Evolutionary conservation across 2,888 invertebrate genomes (phyloP), one percentile per base, ranked within the genome.

Genomic region (Lypha dubia): DNA sequence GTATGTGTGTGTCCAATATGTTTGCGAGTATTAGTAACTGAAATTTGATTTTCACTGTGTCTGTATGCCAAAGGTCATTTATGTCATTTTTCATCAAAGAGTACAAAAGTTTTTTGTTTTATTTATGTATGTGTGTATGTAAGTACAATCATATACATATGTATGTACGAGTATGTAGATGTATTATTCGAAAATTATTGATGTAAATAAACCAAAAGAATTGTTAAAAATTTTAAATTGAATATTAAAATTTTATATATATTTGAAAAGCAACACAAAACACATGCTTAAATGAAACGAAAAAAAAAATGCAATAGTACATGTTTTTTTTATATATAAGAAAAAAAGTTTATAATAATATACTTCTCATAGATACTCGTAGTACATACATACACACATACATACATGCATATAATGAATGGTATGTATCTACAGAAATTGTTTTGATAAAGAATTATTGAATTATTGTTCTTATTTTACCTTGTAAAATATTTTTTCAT

Each of bases 401-500:
- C 9, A 1, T 46, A 20, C 7, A 8, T 20, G 5, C 9, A 17
- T 38, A 41, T 24, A 62, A 41, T 41, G 15, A 7, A 11, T 41
- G n/a, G 22, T 67, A 51, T n/a, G n/a, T n/a, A 51, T 68, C 8
- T 53, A 68, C n/a, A 60, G 11, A 38, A 1, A n/a, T n/a, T n/a
- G n/a, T n/a, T n/a, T n/a, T n/a, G n/a, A n/a, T 28, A 51, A 46
- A 67, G 38, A 58, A 49, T 67, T 67, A 67, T 60, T 58, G 49
- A 67, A 67, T 76, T n/a, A n/a, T n/a, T 76, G 67, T 76, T 67
- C 58, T 76, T 67, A 67, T 65, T 67, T 67, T 38, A 67, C 67
- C 76, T 67, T 67, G 58, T 58, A 38, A 76, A 76, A 60, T 58
- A 76, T 35, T 76, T 56, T 74, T 46, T 63, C 28, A 62, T 74